Conservation (phyloP, 1,140 invertebrate species). For the Neodiprion pinetum region DNA sequence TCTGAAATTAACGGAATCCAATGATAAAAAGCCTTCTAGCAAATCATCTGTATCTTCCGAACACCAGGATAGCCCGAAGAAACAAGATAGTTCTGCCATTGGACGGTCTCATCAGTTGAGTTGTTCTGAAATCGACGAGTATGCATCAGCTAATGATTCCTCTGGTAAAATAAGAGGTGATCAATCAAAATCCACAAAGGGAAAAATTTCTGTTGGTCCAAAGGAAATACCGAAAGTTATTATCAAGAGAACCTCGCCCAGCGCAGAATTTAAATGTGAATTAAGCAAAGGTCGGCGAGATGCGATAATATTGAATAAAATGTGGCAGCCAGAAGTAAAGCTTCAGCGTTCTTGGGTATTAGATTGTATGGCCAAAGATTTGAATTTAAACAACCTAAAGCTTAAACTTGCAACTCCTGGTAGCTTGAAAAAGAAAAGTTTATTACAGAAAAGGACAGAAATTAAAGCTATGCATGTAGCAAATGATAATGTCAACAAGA, state of each 20-base stretch:
- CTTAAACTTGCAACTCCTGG: not conserved
- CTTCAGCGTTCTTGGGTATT: constrained; percentile 50
- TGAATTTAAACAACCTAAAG: constrained; percentile 21
- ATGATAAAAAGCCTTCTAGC: not conserved
- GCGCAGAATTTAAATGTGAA: constrained; percentile 58
- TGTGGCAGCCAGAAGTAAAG: constrained; percentile 56
- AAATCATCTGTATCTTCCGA: not conserved
- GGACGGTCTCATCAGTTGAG: not conserved
- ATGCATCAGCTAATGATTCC: not conserved
- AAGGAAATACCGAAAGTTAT: constrained; percentile 59
- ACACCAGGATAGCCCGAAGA: not conserved
- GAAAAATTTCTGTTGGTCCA: not conserved
- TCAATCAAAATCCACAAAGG: not conserved
- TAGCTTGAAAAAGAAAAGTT: not conserved
- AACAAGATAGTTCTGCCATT: not conserved
- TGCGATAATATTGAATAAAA: constrained; percentile 35
- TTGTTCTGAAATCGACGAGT: not conserved
- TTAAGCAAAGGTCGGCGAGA: constrained; percentile 49
- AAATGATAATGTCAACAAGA: not conserved
- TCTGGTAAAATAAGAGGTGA: not conserved
- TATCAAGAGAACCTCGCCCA: constrained; percentile 55
- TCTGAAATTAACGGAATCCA: not conserved
- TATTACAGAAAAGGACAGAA: not conserved
- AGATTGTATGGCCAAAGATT: constrained; percentile 55
- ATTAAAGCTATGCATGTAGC: not conserved